Percentiles rank a stretch among this genome's conserved stretches.
Evolutionary conservation across 2,888 invertebrate species (phyloP).

Genomic region (Athetis lepigone): DNA sequence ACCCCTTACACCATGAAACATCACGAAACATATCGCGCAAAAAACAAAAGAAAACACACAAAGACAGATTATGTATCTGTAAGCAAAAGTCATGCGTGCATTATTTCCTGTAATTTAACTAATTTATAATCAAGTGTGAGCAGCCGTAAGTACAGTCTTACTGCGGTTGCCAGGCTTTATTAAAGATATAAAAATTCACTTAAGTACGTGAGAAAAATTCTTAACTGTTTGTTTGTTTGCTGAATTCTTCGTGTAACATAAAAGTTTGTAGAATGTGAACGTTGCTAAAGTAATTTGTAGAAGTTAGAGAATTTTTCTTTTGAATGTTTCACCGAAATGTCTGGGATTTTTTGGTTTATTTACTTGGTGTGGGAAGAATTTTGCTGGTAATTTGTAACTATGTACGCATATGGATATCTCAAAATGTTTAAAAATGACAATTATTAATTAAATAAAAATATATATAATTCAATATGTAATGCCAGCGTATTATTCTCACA

Average conservation of each 20-base stretch:
- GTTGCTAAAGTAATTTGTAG: constrained; percentile 39
- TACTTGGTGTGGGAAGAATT: constrained; percentile 19
- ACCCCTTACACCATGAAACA: constrained; percentile 27
- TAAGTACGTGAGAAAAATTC: constrained; percentile 58
- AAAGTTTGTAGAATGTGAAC: constrained; percentile 42
- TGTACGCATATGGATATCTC: not conserved
- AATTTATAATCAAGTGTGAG: constrained; percentile 70
- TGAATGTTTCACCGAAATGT: constrained; percentile 18
- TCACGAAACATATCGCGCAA: constrained; percentile 29
- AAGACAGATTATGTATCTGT: constrained; percentile 58
- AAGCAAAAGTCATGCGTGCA: constrained; percentile 70
- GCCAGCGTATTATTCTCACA: too few species aligned
- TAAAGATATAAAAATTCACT: constrained; percentile 61
- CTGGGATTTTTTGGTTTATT: constrained; percentile 1
- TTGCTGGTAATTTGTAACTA: constrained; percentile 2
- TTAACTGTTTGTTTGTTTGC: constrained; percentile 51
- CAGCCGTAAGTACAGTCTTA: constrained; percentile 57
- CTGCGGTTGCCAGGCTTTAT: too few species aligned
- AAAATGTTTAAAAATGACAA: not conserved
- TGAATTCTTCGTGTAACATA: constrained; percentile 32
- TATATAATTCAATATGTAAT: too few species aligned
- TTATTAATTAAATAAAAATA: too few species aligned
- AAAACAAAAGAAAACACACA: constrained; percentile 55
- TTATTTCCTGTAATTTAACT: constrained; percentile 73
- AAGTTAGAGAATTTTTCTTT: constrained; percentile 32